phyloP scores from a whole-genome alignment of 2,797 vertebrate species.

The Melanotaenia maccullochi region DNA sequence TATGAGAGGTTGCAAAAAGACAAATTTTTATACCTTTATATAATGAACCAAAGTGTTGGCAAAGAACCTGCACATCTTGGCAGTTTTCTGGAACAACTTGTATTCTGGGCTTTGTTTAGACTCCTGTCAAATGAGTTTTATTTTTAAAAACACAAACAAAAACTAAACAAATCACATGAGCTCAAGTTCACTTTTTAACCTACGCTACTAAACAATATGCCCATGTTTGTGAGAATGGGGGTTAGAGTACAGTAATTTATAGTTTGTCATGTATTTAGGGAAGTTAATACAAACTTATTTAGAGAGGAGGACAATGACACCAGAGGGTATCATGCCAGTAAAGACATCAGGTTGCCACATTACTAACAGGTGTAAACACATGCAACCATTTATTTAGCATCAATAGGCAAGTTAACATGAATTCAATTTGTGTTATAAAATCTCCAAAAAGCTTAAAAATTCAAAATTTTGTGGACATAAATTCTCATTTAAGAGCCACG shows the following conservation, averaged over 20 bases:
- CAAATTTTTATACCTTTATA: conserved; percentile 85
- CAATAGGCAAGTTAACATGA: too few species aligned
- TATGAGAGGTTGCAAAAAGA: not conserved
- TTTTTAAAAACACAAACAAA: conserved; percentile 13
- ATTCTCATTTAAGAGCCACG: too few species aligned
- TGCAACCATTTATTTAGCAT: too few species aligned
- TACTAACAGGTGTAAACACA: too few species aligned
- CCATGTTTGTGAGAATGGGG: not conserved
- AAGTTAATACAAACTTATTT: not conserved
- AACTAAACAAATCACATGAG: not conserved
- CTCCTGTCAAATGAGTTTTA: conserved; percentile 75
- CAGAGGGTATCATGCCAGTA: too few species aligned
- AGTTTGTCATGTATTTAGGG: not conserved
- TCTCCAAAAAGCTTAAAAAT: too few species aligned
- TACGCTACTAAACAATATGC: not conserved
- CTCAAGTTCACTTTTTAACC: conserved; percentile 8
- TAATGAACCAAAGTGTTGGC: conserved; percentile 95
- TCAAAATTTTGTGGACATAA: too few species aligned
- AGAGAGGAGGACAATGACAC: too few species aligned
- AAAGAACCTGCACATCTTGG: conserved; percentile 95
- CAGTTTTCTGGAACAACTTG: conserved; percentile 92
- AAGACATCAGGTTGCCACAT: not conserved
- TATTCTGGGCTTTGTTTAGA: conserved; percentile 81
- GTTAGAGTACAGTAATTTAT: conserved; percentile 7
- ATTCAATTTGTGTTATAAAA: too few species aligned